phyloP scores from a whole-genome alignment of 2,888 invertebrate species.

The Hirtodrosophila cameraria region DNA sequence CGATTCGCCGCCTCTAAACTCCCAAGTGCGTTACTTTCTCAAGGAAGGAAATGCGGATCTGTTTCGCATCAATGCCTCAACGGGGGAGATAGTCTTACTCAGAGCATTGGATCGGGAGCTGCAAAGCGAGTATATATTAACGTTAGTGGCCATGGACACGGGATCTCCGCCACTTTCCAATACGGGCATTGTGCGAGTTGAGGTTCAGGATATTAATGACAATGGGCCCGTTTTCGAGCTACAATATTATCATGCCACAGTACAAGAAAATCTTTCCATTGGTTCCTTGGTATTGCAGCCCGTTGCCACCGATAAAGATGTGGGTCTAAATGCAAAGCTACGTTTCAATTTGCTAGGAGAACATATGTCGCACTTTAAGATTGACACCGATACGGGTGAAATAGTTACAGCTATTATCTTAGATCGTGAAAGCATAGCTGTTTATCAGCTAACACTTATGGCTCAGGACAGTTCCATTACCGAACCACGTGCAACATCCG shows the following conservation, averaged over 20 bases:
- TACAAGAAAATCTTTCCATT: constrained; percentile 92
- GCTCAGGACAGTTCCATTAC: constrained; percentile 95
- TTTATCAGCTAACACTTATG: constrained; percentile 92
- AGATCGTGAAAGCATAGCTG: constrained; percentile 91
- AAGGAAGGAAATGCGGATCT: constrained; percentile 96
- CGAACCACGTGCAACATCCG: constrained; percentile 92
- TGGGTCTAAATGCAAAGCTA: constrained; percentile 93
- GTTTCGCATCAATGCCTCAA: constrained; percentile 95
- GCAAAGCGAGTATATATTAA: constrained; percentile 92
- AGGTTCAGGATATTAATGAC: constrained; percentile 97
- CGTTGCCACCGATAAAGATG: constrained; percentile 92
- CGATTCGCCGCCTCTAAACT: constrained; percentile 95
- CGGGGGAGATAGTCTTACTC: constrained; percentile 94
- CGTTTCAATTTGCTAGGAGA: constrained; percentile 93
- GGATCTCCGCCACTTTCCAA: constrained; percentile 97
- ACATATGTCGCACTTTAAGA: constrained; percentile 91
- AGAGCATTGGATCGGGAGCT: constrained; percentile 93
- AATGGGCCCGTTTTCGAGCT: constrained; percentile 94
- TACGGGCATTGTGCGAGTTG: constrained; percentile 94
- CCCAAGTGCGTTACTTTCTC: constrained; percentile 95
- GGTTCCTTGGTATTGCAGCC: constrained; percentile 92
- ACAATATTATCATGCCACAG: constrained; percentile 90
- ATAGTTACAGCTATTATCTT: constrained; percentile 90
- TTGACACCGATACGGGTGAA: constrained; percentile 91
- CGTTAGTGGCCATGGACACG: constrained; percentile 97